Percentiles rank a stretch among this genome's conserved stretches.
Evolutionary conservation across 2,113 vertebrate species (phyloP).

Genomic region (Alligator mississippiensis): DNA sequence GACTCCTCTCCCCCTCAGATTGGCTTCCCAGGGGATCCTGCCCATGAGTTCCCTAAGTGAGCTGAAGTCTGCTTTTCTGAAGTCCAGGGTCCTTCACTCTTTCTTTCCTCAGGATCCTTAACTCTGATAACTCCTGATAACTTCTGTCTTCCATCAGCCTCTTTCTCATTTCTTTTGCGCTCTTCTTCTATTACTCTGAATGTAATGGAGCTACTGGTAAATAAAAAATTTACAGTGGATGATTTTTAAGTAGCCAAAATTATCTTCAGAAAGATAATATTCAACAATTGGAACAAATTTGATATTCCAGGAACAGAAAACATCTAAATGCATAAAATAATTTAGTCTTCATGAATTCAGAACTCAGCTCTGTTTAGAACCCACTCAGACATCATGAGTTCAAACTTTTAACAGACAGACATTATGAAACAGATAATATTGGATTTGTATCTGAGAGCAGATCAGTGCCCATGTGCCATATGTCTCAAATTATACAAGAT

Average conservation of each 20-base stretch:
- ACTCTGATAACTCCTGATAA: neutral
- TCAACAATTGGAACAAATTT: conserved; percentile 37
- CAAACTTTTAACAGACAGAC: neutral
- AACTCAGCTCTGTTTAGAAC: neutral
- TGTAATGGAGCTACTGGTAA: neutral
- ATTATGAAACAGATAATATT: neutral
- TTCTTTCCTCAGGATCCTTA: too few species aligned
- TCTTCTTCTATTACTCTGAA: neutral
- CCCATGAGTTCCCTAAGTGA: too few species aligned
- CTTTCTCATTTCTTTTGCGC: neutral
- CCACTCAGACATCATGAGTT: neutral
- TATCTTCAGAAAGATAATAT: conserved; percentile 1
- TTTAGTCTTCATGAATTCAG: neutral
- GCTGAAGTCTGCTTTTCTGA: too few species aligned
- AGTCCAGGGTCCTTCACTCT: too few species aligned
- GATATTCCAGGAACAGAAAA: neutral
- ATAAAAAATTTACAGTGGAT: neutral
- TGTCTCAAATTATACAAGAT: neutral
- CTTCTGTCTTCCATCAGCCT: neutral
- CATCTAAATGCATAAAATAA: neutral
- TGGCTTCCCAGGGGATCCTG: too few species aligned
- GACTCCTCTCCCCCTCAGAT: too few species aligned
- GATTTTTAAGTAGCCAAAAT: neutral
- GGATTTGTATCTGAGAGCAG: neutral
- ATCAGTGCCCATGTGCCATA: neutral